Conservation (phyloP, 2,888 invertebrate genomes). For the Macrophya annulata region DNA sequence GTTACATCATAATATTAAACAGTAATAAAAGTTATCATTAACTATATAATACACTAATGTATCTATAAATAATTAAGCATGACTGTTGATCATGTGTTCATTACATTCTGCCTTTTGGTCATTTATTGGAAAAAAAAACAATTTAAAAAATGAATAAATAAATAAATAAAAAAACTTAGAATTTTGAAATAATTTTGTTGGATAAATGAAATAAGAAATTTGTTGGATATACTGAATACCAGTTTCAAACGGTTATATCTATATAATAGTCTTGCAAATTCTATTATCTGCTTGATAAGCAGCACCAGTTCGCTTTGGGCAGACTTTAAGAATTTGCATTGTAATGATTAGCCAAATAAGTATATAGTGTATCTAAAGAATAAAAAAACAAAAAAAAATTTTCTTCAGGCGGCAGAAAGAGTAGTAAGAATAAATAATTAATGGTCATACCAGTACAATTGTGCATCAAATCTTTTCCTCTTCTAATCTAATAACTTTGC, state of each 20-base stretch:
- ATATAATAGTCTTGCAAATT: constrained; percentile 22
- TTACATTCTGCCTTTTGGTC: constrained; percentile 53
- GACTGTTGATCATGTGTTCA: constrained; percentile 64
- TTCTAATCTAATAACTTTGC: constrained; percentile 9
- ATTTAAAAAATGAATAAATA: constrained; percentile 42
- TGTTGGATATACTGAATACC: constrained; percentile 28
- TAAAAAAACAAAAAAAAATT: constrained; percentile 21
- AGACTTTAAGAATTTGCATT: constrained; percentile 24
- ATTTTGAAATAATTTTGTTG: constrained; percentile 43
- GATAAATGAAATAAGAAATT: constrained; percentile 40
- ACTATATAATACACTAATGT: constrained; percentile 71
- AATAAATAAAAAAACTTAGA: constrained; percentile 32
- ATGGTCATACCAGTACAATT: constrained; percentile 24
- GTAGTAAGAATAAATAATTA: constrained; percentile 31
- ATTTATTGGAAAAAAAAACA: constrained; percentile 39
- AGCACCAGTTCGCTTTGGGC: constrained; percentile 6
- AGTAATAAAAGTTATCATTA: constrained; percentile 65
- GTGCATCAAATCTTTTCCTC: constrained; percentile 31
- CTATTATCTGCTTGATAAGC: constrained; percentile 36
- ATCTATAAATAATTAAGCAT: constrained; percentile 73
- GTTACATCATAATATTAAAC: constrained; percentile 71
- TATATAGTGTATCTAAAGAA: constrained; percentile 50
- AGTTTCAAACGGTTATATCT: constrained; percentile 38
- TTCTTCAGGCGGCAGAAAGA: constrained; percentile 32
- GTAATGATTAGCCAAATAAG: constrained; percentile 67